phyloP scores from a whole-genome alignment of 1,140 invertebrate species.

The Temnothorax nylanderi region DNA sequence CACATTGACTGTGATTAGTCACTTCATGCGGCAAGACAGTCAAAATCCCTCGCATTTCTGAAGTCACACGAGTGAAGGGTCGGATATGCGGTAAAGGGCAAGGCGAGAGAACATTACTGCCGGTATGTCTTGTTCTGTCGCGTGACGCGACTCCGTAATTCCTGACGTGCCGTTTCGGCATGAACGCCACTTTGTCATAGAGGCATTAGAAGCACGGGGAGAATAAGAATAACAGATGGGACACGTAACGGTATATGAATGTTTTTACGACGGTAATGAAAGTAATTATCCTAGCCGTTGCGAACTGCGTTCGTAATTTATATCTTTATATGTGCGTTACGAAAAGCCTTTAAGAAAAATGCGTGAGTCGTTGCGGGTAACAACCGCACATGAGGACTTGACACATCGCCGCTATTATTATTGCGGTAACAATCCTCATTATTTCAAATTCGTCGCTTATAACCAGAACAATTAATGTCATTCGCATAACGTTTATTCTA shows the following conservation, averaged over 20 bases:
- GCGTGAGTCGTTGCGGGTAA: not conserved
- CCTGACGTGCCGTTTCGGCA: slow-evolving; percentile 43
- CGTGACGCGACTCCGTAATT: slow-evolving; percentile 40
- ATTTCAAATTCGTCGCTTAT: not conserved
- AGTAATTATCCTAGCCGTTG: slow-evolving; percentile 37
- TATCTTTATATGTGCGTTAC: not conserved
- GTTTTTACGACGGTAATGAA: slow-evolving; percentile 34
- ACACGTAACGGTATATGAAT: slow-evolving; percentile 45
- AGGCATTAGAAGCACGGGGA: not conserved
- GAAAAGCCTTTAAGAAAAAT: not conserved
- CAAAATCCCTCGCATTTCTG: slow-evolving; percentile 19
- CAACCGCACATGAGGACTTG: not conserved
- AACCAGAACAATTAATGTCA: not conserved
- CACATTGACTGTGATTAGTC: slow-evolving; percentile 20
- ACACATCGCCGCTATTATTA: not conserved
- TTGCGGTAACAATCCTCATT: not conserved
- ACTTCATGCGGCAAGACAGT: not conserved
- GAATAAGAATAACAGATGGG: slow-evolving; percentile 22
- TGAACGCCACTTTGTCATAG: slow-evolving; percentile 33
- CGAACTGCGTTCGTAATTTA: slow-evolving; percentile 27
- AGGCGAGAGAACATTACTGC: slow-evolving; percentile 24
- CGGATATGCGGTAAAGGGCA: slow-evolving; percentile 31
- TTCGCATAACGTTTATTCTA: not conserved
- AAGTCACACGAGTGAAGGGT: slow-evolving; percentile 42
- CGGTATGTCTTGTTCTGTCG: slow-evolving; percentile 22